Conservation (phyloP, 2,888 invertebrate genomes). For the Nysson spinosus region DNA sequence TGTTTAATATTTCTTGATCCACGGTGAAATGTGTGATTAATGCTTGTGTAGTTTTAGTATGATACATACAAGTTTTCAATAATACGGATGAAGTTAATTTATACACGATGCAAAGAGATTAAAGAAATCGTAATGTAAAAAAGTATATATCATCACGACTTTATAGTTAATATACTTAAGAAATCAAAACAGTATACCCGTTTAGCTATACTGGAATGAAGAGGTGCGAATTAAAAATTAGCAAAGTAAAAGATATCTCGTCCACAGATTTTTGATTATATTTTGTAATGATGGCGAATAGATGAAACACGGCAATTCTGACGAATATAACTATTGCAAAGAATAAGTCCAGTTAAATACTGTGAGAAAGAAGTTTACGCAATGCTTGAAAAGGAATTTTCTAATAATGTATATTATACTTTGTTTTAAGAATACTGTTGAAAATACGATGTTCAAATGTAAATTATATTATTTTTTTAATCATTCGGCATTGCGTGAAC, state of each 20-base stretch:
- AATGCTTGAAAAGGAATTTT: slow-evolving; percentile 41
- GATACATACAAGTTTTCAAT: slow-evolving; percentile 33
- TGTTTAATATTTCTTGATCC: slow-evolving; percentile 26
- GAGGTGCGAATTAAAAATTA: slow-evolving; percentile 48
- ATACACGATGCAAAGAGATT: slow-evolving; percentile 34
- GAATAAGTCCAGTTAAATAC: slow-evolving; percentile 41
- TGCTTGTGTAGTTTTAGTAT: slow-evolving; percentile 43
- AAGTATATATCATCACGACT: slow-evolving; percentile 27
- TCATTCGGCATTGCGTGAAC: slow-evolving; percentile 60
- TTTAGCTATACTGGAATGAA: slow-evolving; percentile 34
- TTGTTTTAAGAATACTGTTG: slow-evolving; percentile 18
- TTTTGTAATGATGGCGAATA: slow-evolving; percentile 60
- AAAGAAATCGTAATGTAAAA: slow-evolving; percentile 43
- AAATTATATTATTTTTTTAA: slow-evolving; percentile 42
- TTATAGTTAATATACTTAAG: slow-evolving; percentile 40
- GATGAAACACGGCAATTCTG: slow-evolving; percentile 36
- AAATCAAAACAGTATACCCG: slow-evolving; percentile 48
- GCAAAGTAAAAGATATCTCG: slow-evolving; percentile 54
- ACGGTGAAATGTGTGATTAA: slow-evolving; percentile 36
- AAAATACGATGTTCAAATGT: slow-evolving; percentile 20
- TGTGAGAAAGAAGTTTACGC: slow-evolving; percentile 46
- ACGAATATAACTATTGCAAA: slow-evolving; percentile 31
- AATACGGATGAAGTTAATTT: slow-evolving; percentile 39
- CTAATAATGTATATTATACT: slow-evolving; percentile 21
- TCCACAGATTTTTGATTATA: slow-evolving; percentile 66